Evolutionary conservation across 1,140 invertebrate species (phyloP), one percentile per base, ranked within the genome.

Genomic region (Heliconius melpomene): DNA sequence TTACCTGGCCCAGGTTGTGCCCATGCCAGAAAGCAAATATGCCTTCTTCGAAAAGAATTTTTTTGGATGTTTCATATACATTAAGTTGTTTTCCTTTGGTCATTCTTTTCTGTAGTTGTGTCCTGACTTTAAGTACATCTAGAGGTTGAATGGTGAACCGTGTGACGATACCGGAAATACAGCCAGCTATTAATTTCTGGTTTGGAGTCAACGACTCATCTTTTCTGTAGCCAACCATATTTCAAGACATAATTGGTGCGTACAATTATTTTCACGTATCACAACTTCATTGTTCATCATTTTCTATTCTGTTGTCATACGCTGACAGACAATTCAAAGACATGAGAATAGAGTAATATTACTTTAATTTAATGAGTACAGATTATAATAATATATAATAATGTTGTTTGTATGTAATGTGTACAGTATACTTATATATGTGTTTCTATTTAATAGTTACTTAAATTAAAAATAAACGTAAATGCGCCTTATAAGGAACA

Each of bases 91-190:
- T 83, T 1, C 46, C 66, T 26, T 79, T 36, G 7, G 74, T 57
- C 1, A 79, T 16, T 77, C 77, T 82, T 32, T 80, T 88, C 52
- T 87, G 86, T 5, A 93, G 74, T 72, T 93, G 92, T 1, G 85
- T 87, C 54, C 88, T 81, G 50, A 93, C 66, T 82, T 94, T 94
- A 38, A 94, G 80, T 6, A 94, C 88, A 36, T 94, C 92, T 73
- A 94, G 75, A 1, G 92, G 92, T 77, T 94, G 92, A 9, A 88
- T 91, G n/a, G 91, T 29, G 50, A 92, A 92, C 2, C 91, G 84
- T 1, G 92, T 91, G 1, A 86, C 79, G 3, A 89, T 75, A 3
- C 91, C 92, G 73, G 90, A 89, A 1, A 90, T 13, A 38, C 82
- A 83, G 7, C 92, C 91, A n/a, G 89, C 91, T 60, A 90, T 84